Evolutionary conservation across 2,888 invertebrate genomes (phyloP).

Genomic region (Acronicta leporina): DNA sequence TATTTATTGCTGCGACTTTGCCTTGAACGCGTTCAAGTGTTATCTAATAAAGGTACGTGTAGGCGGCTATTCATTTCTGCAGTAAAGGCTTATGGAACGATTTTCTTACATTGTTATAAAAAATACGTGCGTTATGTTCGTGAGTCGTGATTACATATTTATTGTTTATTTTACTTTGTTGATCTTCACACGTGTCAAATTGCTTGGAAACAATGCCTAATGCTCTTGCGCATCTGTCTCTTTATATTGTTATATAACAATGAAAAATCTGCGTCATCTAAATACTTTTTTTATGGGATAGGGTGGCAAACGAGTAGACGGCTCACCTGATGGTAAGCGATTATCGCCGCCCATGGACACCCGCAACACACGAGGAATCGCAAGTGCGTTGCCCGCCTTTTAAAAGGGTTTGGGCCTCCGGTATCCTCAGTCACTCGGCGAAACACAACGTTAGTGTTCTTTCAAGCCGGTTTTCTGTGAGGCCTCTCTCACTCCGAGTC

Average conservation of each 20-base stretch:
- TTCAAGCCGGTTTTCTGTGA: too few species aligned
- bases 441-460: too few species aligned
- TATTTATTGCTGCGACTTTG: slow-evolving; percentile 47
- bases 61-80: slow-evolving; percentile 40
- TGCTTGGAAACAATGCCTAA: slow-evolving; percentile 53
- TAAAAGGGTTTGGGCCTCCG: too few species aligned
- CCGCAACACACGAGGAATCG: too few species aligned
- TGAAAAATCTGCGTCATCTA: slow-evolving; percentile 2
- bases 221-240: slow-evolving; percentile 33
- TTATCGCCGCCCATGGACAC: too few species aligned
- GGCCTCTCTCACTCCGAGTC: too few species aligned
- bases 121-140: slow-evolving; percentile 65
- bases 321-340: too few species aligned
- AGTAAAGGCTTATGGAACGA: slow-evolving; percentile 39
- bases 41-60: slow-evolving; percentile 57
- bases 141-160: slow-evolving; percentile 66
- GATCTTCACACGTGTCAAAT: slow-evolving; percentile 58
- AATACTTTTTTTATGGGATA: too few species aligned
- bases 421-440: too few species aligned
- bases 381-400: too few species aligned
- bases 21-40: slow-evolving; percentile 60
- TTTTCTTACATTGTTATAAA: slow-evolving; percentile 56
- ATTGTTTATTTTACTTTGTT: slow-evolving; percentile 64
- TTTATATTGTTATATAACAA: slow-evolving; percentile 25
- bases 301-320: too few species aligned